Base-by-base conservation (phyloP, 2,113 vertebrate species). In the Neomonachus schauinslandi region DNA sequence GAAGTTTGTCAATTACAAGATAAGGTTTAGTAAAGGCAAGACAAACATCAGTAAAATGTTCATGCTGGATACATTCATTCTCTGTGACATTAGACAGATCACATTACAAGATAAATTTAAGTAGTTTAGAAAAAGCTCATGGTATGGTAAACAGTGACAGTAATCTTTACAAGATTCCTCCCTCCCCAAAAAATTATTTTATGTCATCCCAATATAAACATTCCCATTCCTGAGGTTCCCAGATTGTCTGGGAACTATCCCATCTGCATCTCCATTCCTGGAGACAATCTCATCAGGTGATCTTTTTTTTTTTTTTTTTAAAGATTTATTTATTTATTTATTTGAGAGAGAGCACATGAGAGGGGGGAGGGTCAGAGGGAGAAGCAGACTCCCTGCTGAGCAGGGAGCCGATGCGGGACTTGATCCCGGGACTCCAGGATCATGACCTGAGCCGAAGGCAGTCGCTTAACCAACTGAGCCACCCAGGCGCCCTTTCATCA, bases 51-150 rank as follows among this genome's bases (percentile, higher is more conserved):
- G 11, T 59, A 53, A 89, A 92, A 92, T 24, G 3, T 31, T 65
- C n/a, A 11, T 49, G 26, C 14, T 39, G 81, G 80, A 77, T 42
- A 65, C 53, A 74, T 61, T 72, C 72, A 57, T 51, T 39, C 36
- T 94, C 63, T 74, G 16, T 22, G 71, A 91, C 19, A 55, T 69
- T 28, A 72, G 84, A 92, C 0, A 11, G 88, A 82, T 92, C 53
- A 42, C 33, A 89, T 82, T 95, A 82, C 76, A 61, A 93, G 59
- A 77, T 67, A 81, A 89, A n/a, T 55, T 83, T 42, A 81, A 91
- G 19, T 55, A 42, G 26, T 83, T 84, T 76, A 89, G 31, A 79
- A 91, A 91, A 95, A 77, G 39, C 72, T 84, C 42, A 84, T 31
- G 79, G 71, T 55, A 26, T 21, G 10, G n/a, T 14, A 31, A 93